These are phyloP conservation scores for Caenorhabditis inopinata DNA, from an alignment of 1,140 invertebrate species.

Conservation along the genomic window DNA sequence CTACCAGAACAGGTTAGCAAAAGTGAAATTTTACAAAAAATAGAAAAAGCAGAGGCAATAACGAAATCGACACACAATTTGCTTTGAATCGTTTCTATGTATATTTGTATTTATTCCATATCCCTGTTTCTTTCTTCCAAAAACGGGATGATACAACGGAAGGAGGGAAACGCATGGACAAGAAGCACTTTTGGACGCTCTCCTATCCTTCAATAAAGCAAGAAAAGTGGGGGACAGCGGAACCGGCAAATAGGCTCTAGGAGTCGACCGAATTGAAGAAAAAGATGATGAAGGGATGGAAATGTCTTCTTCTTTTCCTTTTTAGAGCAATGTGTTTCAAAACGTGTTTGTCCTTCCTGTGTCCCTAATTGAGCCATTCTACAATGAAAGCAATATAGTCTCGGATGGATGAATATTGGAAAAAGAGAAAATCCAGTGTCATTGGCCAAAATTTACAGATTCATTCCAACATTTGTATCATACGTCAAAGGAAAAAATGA, in stretches of 20 bases:
- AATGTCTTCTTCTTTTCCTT: constrained; percentile 16
- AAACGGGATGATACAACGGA: background rate
- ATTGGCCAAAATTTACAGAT: background rate
- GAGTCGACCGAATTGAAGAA: constrained; percentile 27
- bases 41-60: background rate
- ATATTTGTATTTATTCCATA: background rate
- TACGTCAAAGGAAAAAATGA: too few relatives aligned
- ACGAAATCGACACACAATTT: background rate
- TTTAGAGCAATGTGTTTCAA: constrained; percentile 3
- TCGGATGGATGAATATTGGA: background rate
- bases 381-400: background rate
- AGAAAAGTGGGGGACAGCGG: background rate
- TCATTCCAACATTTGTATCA: background rate
- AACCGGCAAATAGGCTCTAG: constrained; percentile 14
- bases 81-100: background rate
- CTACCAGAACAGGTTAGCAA: background rate
- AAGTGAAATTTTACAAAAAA: too few relatives aligned
- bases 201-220: constrained; percentile 20
- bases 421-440: background rate
- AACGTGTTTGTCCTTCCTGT: constrained; percentile 22
- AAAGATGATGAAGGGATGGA: constrained; percentile 31
- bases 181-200: constrained; percentile 25
- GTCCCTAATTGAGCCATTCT: constrained; percentile 32
- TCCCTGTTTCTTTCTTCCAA: background rate
- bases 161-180: background rate